Conservation (phyloP, 2,113 vertebrate species). For the Urocolius indicus region DNA sequence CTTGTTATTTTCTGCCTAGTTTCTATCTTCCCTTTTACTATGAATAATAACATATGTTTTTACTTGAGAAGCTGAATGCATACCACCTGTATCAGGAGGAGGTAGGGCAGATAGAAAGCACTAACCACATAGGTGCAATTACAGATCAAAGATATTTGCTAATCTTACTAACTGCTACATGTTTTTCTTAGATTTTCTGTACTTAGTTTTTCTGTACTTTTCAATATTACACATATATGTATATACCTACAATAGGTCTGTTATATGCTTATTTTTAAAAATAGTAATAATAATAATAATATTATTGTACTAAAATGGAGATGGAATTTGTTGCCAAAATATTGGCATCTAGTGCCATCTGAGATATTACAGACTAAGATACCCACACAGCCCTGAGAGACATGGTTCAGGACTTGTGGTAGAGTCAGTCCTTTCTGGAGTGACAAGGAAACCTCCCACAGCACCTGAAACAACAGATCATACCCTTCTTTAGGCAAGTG, state of each 20-base stretch:
- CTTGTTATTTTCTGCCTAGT: constrained; percentile 4
- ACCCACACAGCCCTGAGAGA: not conserved
- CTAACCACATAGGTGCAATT: not conserved
- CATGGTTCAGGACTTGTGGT: not conserved
- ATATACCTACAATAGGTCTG: not conserved
- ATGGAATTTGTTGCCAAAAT: not conserved
- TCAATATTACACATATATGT: not conserved
- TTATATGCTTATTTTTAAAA: no score
- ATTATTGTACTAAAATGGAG: not conserved
- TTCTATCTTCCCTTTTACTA: not conserved
- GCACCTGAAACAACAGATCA: not conserved
- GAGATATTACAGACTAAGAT: not conserved
- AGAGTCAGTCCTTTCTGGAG: not conserved
- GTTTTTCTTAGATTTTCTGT: no score
- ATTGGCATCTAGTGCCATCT: not conserved
- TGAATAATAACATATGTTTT: not conserved
- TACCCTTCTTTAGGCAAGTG: not conserved
- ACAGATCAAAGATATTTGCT: not conserved
- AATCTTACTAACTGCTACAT: not conserved
- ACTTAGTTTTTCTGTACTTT: no score
- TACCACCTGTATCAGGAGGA: not conserved
- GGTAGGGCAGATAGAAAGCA: not conserved
- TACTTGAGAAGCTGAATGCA: not conserved
- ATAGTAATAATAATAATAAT: no score
- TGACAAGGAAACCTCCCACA: not conserved